Base-by-base conservation (phyloP, 1,140 invertebrate genomes). In the Anastrepha ludens region DNA sequence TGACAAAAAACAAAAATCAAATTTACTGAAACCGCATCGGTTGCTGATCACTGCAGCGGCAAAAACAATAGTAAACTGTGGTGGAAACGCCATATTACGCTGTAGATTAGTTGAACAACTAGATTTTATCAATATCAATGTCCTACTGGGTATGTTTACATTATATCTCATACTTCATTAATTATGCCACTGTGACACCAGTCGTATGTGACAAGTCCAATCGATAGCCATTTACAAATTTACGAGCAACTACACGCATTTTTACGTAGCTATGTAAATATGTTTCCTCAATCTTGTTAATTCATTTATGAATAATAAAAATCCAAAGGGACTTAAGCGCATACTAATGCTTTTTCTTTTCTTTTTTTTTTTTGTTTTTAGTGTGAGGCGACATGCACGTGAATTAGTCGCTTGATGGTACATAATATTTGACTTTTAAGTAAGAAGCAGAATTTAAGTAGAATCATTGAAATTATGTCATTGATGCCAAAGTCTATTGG, bases 301-400 rank as follows among this genome's bases (percentile, higher is more conserved):
- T 74, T 74, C 67, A 44, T 74, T 74, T 47, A 74, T 74, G 39
- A n/a, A 41, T 41, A 44, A 74, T 74, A 74, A 74, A 74, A 74
- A 74, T 74, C 39, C 39, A 74, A 74, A 74, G 67, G 17, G 13
- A 17, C 13, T 74, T 74, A 47, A 13, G 44, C 67, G 39, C 41
- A 47, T 74, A 44, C 29, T 74, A 44, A 74, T 17, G 39, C 15
- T 44, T 74, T 65, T 65, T 65, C 39, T 74, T 67, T 15, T 67
- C 1, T 29, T 41, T 20, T 64, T 64, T 64, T 29, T 29, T 29
- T 29, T 64, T 64, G 62, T 67, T 2, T 64, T 20, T 62, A 0
- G 62, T n/a, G 5, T 67, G 64, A 67, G 13, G 9, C 64, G 11
- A 13, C 8, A 67, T 8, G 13, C 29, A n/a, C 11, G 3, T 44